These are phyloP conservation scores for Ammodytes marinus DNA, from an alignment of 2,113 vertebrate genomes.

Conservation along the genomic window DNA sequence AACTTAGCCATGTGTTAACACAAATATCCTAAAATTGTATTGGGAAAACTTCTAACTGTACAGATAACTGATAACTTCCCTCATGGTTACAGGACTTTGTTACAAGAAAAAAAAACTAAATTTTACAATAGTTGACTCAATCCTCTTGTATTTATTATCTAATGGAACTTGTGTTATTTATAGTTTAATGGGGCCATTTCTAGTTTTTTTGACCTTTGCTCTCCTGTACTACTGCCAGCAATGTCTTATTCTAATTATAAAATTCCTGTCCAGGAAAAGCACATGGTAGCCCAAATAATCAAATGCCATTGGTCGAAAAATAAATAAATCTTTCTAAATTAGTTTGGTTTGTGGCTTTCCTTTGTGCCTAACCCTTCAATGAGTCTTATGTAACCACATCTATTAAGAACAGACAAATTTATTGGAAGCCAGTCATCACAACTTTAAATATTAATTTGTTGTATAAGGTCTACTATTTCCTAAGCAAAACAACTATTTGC, in stretches of 20 bases:
- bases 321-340: constrained; percentile 42
- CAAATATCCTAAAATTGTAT: not conserved
- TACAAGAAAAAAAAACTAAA: not conserved
- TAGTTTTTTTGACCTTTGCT: not conserved
- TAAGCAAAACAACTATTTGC: too few species aligned
- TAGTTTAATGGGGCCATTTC: not conserved
- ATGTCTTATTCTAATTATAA: not conserved
- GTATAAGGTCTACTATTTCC: too few species aligned
- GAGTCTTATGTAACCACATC: accelerated
- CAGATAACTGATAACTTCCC: not conserved
- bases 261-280: not conserved
- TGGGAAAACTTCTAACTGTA: not conserved
- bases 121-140: not conserved
- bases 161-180: not conserved
- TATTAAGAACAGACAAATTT: too few species aligned
- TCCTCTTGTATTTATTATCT: not conserved
- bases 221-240: not conserved
- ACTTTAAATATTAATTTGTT: too few species aligned
- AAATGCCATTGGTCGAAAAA: not conserved
- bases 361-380: not conserved
- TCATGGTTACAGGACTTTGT: not conserved
- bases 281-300: not conserved
- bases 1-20: not conserved
- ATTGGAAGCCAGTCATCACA: not conserved
- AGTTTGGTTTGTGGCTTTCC: constrained; percentile 27